phyloP scores from a whole-genome alignment of 2,888 invertebrate species.

The Mimumesa dahlbomi region DNA sequence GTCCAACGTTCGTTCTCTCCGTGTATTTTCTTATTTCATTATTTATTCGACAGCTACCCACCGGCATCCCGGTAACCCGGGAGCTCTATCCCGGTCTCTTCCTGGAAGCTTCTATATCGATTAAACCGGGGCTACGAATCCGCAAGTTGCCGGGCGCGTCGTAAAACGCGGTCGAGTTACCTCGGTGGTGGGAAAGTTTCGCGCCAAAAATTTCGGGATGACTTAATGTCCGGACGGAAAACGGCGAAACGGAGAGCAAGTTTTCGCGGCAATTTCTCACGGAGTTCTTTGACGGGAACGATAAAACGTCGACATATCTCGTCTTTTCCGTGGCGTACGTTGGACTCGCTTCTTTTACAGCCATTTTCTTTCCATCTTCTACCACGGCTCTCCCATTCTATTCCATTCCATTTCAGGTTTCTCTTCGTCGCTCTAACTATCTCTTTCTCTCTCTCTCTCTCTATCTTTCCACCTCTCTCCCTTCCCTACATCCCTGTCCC shows the following conservation, averaged over 20 bases:
- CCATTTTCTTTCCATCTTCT: constrained; percentile 40
- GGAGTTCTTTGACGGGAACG: constrained; percentile 33
- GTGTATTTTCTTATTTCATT: too few species aligned
- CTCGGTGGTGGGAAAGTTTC: neutral
- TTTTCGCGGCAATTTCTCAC: constrained; percentile 27
- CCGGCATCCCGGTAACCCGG: too few species aligned
- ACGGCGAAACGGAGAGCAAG: neutral
- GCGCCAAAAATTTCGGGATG: constrained; percentile 5
- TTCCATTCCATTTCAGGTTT: constrained; percentile 23
- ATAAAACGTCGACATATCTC: constrained; percentile 47
- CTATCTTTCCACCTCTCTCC: constrained; percentile 19
- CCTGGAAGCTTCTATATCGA: too few species aligned
- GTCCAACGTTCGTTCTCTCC: too few species aligned
- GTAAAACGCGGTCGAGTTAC: constrained; percentile 7
- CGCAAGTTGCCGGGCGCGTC: too few species aligned
- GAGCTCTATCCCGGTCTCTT: neutral
- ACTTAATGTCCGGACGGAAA: neutral
- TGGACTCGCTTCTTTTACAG: constrained; percentile 43
- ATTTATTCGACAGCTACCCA: too few species aligned
- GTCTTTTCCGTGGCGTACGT: constrained; percentile 27
- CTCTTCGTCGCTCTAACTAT: neutral
- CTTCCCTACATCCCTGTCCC: constrained; percentile 15
- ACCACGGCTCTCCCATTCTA: constrained; percentile 43
- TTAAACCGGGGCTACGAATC: too few species aligned
- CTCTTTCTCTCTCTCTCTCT: constrained; percentile 9